Evolutionary conservation across 2,888 invertebrate species (phyloP).

Genomic region (Allygus modestus): DNA sequence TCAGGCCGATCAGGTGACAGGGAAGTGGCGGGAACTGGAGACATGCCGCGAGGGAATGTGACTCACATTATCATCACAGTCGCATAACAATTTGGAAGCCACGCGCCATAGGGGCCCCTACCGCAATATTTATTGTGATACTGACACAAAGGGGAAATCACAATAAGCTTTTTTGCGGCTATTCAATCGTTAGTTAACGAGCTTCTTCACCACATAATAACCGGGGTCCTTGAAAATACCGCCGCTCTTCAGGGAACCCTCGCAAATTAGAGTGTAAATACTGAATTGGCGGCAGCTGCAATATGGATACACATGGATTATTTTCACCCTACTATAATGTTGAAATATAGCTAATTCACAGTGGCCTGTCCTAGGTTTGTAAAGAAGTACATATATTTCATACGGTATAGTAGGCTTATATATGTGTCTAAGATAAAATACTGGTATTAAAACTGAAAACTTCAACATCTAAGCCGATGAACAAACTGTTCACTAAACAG

Average conservation of each 20-base stretch:
- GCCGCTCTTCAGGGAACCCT: constrained; percentile 19
- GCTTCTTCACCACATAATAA: constrained; percentile 52
- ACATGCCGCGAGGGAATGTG: constrained; percentile 20
- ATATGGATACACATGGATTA: background rate
- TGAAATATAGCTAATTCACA: too few species aligned
- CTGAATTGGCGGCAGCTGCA: constrained; percentile 30
- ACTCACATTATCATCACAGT: constrained; percentile 53
- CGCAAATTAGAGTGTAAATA: constrained; percentile 34
- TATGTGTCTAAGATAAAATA: too few species aligned
- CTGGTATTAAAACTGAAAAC: too few species aligned
- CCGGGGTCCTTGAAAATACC: constrained; percentile 35
- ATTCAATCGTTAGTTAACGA: constrained; percentile 54
- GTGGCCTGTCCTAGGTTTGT: too few species aligned
- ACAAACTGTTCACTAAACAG: too few species aligned
- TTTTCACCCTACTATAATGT: background rate
- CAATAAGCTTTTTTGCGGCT: constrained; percentile 52
- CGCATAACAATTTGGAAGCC: constrained; percentile 48
- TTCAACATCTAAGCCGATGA: too few species aligned
- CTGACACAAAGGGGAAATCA: constrained; percentile 29
- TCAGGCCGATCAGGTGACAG: constrained; percentile 10
- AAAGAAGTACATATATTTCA: too few species aligned
- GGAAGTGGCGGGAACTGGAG: constrained; percentile 31
- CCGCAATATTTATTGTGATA: constrained; percentile 52
- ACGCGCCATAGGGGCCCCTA: constrained; percentile 10
- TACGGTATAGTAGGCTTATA: too few species aligned